phyloP scores from a whole-genome alignment of 92 coral and sea anemone species.

The Montipora capitata region DNA sequence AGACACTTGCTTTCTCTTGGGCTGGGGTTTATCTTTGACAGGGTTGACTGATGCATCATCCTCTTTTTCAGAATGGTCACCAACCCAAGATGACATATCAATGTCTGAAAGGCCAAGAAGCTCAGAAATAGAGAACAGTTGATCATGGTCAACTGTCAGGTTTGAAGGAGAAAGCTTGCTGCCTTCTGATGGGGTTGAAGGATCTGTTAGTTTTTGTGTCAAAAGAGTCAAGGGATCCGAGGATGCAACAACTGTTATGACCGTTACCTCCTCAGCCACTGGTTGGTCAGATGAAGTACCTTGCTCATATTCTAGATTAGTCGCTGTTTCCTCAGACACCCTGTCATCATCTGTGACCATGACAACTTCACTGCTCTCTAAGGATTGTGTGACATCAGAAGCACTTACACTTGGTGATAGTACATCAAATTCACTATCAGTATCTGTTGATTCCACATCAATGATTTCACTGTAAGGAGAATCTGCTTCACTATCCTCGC shows the following conservation, averaged over 20 bases:
- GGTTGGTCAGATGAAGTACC: neutral
- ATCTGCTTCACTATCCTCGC: slow-evolving; percentile 17
- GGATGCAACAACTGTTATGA: slow-evolving; percentile 65
- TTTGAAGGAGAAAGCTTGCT: slow-evolving; percentile 13
- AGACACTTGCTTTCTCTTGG: slow-evolving; percentile 21
- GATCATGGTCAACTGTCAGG: slow-evolving; percentile 23
- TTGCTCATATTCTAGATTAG: neutral
- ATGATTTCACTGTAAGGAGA: slow-evolving; percentile 51
- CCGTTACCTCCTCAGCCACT: slow-evolving; percentile 61
- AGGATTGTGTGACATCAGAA: slow-evolving; percentile 28
- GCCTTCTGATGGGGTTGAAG: slow-evolving; percentile 14
- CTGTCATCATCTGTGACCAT: neutral
- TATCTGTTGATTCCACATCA: slow-evolving; percentile 19
- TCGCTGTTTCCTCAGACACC: neutral
- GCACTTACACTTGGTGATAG: neutral
- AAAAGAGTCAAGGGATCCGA: slow-evolving; percentile 51
- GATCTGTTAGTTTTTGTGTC: slow-evolving; percentile 20
- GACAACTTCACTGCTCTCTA: slow-evolving; percentile 38
- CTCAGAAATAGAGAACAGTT: slow-evolving; percentile 31
- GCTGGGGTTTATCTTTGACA: neutral
- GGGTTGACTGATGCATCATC: neutral
- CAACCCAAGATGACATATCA: neutral
- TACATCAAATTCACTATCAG: slow-evolving; percentile 6
- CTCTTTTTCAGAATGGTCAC: neutral
- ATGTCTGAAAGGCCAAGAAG: slow-evolving; percentile 6